Percentiles rank a stretch among this genome's conserved stretches.
Conservation (phyloP, 2,113 vertebrate genomes). For the Australoheros scitulus region DNA sequence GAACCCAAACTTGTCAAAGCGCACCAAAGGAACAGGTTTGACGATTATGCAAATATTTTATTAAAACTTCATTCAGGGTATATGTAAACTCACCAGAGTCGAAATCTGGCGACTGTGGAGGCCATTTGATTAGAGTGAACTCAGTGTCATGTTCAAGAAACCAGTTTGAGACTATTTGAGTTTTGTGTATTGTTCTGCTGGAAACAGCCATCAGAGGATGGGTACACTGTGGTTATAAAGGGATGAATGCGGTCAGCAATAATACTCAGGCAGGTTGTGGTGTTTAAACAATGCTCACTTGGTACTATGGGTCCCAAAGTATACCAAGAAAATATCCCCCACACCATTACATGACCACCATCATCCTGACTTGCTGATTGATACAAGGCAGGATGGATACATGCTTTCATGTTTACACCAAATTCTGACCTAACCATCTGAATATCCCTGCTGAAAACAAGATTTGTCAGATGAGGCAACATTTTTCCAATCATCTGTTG, state of each 20-base stretch:
- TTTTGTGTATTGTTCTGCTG: neutral
- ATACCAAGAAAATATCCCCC: neutral
- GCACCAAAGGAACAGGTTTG: slow-evolving; percentile 93
- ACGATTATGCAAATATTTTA: neutral
- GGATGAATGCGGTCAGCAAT: neutral
- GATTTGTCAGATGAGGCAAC: neutral
- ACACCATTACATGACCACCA: no score
- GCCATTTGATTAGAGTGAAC: neutral
- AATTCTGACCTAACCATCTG: no score
- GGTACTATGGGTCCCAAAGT: neutral
- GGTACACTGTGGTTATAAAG: neutral
- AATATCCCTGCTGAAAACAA: neutral
- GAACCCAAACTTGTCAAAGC: slow-evolving; percentile 97
- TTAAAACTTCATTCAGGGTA: neutral
- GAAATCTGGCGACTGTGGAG: slow-evolving; percentile 1
- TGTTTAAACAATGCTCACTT: neutral
- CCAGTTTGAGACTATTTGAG: neutral
- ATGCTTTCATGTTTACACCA: no score
- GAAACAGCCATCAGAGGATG: neutral
- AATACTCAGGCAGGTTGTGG: neutral
- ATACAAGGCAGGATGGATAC: no score
- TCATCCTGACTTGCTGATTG: no score
- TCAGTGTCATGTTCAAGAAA: neutral
- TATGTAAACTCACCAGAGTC: neutral
- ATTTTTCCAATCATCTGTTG: neutral